phyloP scores from a whole-genome alignment of 2,113 vertebrate genomes.

The Sporophila hypoxantha region DNA sequence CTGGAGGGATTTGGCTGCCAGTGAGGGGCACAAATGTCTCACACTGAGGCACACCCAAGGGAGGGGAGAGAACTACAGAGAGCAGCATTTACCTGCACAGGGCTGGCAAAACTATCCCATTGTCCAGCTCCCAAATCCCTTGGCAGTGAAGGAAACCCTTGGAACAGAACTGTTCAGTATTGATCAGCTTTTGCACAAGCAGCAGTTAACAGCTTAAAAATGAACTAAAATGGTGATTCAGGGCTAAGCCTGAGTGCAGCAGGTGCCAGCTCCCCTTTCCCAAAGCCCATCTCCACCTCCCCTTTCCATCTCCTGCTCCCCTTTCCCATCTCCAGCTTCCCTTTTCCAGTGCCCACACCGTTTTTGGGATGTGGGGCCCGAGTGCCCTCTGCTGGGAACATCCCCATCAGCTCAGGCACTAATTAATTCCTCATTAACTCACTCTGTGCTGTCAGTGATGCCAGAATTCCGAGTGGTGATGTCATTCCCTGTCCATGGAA shows the following conservation, averaged over 20 bases:
- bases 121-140: background rate
- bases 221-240: background rate
- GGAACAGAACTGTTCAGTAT: background rate
- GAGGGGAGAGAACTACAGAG: background rate
- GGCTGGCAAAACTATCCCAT: background rate
- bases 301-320: background rate
- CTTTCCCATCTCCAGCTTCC: background rate
- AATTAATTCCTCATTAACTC: background rate
- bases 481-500: background rate
- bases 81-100: background rate
- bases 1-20: background rate
- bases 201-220: background rate
- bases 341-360: background rate
- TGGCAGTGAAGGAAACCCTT: background rate
- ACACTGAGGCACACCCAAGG: accelerated
- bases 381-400: constrained; percentile 43
- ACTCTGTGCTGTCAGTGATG: background rate
- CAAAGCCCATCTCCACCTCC: background rate
- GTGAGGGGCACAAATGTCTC: background rate
- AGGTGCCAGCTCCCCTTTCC: accelerated
- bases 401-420: background rate
- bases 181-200: background rate
- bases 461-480: accelerated
- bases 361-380: background rate
- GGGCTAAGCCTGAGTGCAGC: background rate